These are phyloP conservation scores for Synanthedon myopaeformis DNA, from an alignment of 2,888 invertebrate species.

Conservation along the genomic window DNA sequence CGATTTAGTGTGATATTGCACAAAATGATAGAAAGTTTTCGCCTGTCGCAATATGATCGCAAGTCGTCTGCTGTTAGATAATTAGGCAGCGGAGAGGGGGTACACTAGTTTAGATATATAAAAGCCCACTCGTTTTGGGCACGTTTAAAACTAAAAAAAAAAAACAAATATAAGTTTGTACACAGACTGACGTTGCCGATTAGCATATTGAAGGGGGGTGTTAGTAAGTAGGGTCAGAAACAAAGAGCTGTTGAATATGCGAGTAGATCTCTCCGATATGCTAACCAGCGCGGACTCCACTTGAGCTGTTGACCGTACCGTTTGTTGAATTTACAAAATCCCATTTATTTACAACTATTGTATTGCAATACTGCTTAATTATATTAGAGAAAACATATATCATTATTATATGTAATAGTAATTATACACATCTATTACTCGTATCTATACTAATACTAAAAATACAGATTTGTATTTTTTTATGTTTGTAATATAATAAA, in stretches of 20 bases:
- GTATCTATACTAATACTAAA: background rate
- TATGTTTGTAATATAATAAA: too few species aligned
- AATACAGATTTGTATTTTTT: background rate
- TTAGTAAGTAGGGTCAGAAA: slow-evolving; percentile 53
- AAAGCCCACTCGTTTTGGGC: too few species aligned
- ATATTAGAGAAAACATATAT: too few species aligned
- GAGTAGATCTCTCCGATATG: slow-evolving; percentile 53
- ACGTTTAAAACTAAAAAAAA: background rate
- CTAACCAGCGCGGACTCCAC: slow-evolving; percentile 33
- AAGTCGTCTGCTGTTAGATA: too few species aligned
- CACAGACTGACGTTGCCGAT: slow-evolving; percentile 18
- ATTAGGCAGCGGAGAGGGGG: too few species aligned
- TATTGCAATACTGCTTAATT: too few species aligned
- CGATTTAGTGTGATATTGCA: too few species aligned
- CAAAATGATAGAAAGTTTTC: too few species aligned
- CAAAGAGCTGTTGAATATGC: slow-evolving; percentile 64
- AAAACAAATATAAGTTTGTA: background rate
- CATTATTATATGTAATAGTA: background rate
- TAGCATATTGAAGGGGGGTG: slow-evolving; percentile 49
- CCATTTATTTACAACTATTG: too few species aligned
- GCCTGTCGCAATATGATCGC: too few species aligned
- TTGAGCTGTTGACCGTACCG: slow-evolving; percentile 24
- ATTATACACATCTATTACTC: background rate
- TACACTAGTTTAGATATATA: too few species aligned
- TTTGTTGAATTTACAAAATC: background rate